These are phyloP conservation scores for Cygnus buccinator DNA, from an alignment of 2,113 vertebrate genomes.

Conservation along the genomic window DNA sequence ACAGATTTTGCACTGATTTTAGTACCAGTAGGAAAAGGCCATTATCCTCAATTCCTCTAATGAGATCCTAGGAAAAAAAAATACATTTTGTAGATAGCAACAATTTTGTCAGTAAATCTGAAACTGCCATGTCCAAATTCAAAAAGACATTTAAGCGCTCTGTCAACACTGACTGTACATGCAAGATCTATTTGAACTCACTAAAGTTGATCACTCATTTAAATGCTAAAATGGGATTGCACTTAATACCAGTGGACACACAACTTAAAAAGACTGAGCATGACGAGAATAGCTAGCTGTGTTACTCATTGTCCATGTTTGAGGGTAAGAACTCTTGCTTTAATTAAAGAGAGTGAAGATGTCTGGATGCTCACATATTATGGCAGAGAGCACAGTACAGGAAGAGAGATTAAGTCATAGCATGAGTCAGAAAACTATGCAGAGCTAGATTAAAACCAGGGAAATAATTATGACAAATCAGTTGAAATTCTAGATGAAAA, in stretches of 20 bases:
- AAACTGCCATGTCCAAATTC: neutral
- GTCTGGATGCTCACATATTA: neutral
- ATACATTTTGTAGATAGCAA: neutral
- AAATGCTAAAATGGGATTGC: neutral
- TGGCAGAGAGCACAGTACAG: neutral
- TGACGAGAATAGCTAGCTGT: conserved; percentile 1
- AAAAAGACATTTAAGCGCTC: neutral
- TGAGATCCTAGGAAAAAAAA: neutral
- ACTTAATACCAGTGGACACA: neutral
- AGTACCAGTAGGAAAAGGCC: neutral
- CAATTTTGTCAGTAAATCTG: neutral
- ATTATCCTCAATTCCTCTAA: neutral
- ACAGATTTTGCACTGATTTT: neutral
- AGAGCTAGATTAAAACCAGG: neutral
- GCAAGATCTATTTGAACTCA: conserved; percentile 19
- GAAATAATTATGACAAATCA: neutral
- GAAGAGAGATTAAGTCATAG: conserved; percentile 29
- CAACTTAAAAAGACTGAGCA: conserved; percentile 4
- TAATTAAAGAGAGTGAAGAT: conserved; percentile 43
- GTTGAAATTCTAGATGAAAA: neutral
- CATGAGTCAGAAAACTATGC: neutral
- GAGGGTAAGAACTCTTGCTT: neutral
- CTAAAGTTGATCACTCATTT: conserved; percentile 7
- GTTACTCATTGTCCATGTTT: neutral
- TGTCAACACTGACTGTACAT: neutral